A percentile compares a stretch with the other conserved stretches of the same genome.
phyloP scores from a whole-genome alignment of 2,888 invertebrate species.

The Mythimna lalbum region DNA sequence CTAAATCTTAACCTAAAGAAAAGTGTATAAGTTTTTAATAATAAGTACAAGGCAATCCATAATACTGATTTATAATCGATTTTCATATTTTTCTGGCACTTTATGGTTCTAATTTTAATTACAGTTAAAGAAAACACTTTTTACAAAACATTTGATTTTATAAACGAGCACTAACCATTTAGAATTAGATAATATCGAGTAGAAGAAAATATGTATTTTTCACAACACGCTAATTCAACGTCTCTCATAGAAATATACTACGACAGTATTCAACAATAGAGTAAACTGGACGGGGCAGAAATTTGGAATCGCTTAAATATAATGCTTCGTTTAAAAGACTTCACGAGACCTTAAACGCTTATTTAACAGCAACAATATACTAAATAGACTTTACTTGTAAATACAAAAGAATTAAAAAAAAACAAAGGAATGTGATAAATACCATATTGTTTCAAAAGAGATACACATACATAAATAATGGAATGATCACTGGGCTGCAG shows the following conservation, averaged over 20 bases:
- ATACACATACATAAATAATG: conserved; percentile 57
- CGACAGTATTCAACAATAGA: conserved; percentile 49
- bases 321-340: conserved; percentile 41
- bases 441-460: conserved; percentile 52
- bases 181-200: conserved; percentile 54
- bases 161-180: conserved; percentile 63
- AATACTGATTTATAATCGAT: conserved; percentile 73
- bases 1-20: conserved; percentile 63
- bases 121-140: conserved; percentile 63
- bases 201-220: conserved; percentile 56
- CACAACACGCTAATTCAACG: conserved; percentile 43
- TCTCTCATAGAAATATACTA: conserved; percentile 41
- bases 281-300: conserved; percentile 71
- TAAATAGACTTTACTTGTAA: conserved; percentile 50
- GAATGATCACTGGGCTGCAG: conserved; percentile 71
- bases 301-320: conserved; percentile 58
- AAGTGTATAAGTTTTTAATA: conserved; percentile 60
- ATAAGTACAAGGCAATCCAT: conserved; percentile 73
- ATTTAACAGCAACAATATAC: conserved; percentile 33
- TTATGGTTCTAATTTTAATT: conserved; percentile 63
- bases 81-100: conserved; percentile 71
- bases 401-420: conserved; percentile 41
- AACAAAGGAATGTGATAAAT: conserved; percentile 70
- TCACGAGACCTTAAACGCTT: conserved; percentile 63
- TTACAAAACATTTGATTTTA: conserved; percentile 59